phyloP scores from a whole-genome alignment of 2,113 vertebrate genomes.

The Chionis minor region DNA sequence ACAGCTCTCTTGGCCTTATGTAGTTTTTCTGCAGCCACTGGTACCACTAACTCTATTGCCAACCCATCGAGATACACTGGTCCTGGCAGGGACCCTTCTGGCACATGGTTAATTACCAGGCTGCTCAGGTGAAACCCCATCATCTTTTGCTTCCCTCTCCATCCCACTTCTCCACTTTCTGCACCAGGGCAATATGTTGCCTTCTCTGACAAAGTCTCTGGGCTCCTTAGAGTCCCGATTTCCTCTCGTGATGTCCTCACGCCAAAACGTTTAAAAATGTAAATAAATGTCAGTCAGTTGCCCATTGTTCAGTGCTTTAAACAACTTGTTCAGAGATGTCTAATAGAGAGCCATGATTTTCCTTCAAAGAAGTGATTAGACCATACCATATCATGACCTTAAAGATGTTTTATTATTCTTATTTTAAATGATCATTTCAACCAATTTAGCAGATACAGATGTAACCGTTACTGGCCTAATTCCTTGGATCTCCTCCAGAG shows the following conservation, averaged over 20 bases:
- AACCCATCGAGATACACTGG: accelerated
- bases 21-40: accelerated
- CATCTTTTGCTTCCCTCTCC: not conserved
- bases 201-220: not conserved
- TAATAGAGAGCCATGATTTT: not conserved
- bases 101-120: too few species aligned
- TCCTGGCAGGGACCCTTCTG: not conserved
- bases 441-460: constrained; percentile 67
- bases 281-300: not conserved
- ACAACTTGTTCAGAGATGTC: not conserved
- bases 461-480: constrained; percentile 51
- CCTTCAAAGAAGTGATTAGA: constrained; percentile 7
- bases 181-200: not conserved
- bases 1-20: accelerated
- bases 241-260: accelerated
- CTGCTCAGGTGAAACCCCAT: not conserved
- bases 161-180: not conserved
- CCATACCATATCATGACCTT: not conserved
- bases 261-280: not conserved
- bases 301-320: not conserved
- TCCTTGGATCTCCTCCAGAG: constrained; percentile 60
- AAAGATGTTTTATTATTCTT: constrained; percentile 60
- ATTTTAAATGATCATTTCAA: constrained; percentile 49
- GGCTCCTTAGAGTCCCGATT: accelerated
- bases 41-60: accelerated